phyloP scores from a whole-genome alignment of 2,888 invertebrate species.

The Odontocolon sp. region DNA sequence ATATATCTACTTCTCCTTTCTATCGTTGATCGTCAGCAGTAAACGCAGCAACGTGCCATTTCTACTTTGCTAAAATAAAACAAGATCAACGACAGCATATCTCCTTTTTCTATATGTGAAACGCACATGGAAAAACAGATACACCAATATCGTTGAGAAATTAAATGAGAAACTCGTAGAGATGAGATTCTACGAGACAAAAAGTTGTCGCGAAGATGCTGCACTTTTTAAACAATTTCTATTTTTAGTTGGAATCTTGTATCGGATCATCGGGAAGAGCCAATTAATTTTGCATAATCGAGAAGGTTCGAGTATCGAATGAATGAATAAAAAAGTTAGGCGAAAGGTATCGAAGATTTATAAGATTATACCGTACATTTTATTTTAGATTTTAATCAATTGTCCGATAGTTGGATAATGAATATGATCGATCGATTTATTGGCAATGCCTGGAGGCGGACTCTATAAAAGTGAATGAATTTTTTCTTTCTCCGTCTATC shows the following conservation, averaged over 20 bases:
- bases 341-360: no score
- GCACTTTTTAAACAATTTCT: conserved; percentile 26
- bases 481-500: neutral
- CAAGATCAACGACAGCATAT: neutral
- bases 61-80: no score
- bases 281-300: conserved; percentile 17
- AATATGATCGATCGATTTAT: conserved; percentile 12
- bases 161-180: conserved; percentile 9
- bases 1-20: no score
- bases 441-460: no score
- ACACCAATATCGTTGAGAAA: neutral
- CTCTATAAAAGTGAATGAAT: conserved; percentile 5
- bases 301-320: neutral
- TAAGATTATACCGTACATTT: neutral
- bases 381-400: neutral
- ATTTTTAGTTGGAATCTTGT: conserved; percentile 30
- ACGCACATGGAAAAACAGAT: neutral
- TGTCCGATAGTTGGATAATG: neutral
- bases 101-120: no score
- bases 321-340: neutral
- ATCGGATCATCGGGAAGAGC: neutral
- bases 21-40: no score
- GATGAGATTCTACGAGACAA: neutral
- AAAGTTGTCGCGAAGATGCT: neutral
- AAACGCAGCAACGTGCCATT: no score